Percentiles rank a stretch among this genome's conserved stretches.
These are phyloP conservation scores for Psittacula echo DNA, from an alignment of 2,797 vertebrate species.

Conservation along the genomic window DNA sequence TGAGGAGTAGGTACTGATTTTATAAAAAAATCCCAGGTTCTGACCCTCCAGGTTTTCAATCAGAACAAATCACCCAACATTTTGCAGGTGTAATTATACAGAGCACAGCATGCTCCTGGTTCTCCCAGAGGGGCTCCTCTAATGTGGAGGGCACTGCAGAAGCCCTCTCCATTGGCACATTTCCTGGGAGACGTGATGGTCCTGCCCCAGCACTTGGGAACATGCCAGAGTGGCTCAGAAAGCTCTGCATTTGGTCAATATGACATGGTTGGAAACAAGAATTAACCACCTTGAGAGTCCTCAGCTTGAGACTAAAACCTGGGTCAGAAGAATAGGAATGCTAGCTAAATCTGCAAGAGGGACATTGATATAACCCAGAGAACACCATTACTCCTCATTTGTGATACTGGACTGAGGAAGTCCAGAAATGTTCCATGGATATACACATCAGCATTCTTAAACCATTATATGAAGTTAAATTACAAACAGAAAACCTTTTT, in stretches of 20 bases:
- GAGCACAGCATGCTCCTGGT: not conserved
- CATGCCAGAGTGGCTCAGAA: fast-evolving
- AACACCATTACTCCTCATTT: fast-evolving
- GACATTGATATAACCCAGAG: not conserved
- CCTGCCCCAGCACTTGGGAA: not conserved
- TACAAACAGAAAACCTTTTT: not conserved
- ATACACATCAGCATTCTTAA: not conserved
- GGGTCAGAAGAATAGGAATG: not conserved
- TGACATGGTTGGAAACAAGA: not conserved
- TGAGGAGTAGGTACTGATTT: fast-evolving
- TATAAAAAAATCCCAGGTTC: not conserved
- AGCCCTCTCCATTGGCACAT: fast-evolving
- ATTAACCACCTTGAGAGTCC: not conserved
- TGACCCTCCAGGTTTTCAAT: not conserved
- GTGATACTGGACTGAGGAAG: not conserved
- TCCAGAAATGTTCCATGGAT: not conserved
- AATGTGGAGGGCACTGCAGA: fast-evolving
- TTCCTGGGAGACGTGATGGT: not conserved
- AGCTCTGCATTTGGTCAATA: not conserved
- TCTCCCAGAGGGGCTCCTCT: not conserved
- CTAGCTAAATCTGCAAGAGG: not conserved
- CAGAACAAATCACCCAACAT: fast-evolving
- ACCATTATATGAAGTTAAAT: fast-evolving
- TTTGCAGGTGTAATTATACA: fast-evolving
- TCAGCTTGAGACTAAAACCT: not conserved